Evolutionary conservation across 35 echinoderm and acorn worm genomes (phyloP).

Genomic region (Hemicentrotus pulcherrimus): DNA sequence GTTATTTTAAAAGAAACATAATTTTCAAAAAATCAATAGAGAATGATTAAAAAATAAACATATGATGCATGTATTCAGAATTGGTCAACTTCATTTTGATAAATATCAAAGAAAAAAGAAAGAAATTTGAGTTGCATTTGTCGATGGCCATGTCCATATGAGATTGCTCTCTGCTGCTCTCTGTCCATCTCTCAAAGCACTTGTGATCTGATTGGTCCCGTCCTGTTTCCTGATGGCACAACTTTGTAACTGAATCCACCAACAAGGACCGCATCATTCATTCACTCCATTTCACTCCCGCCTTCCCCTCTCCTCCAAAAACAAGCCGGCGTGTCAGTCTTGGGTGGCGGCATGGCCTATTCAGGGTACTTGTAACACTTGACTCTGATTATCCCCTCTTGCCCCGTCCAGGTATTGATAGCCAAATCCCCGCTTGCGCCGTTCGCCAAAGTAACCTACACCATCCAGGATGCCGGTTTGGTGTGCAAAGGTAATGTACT

Average conservation of each 20-base stretch:
- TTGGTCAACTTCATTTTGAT: too few species aligned
- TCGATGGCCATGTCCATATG: neutral
- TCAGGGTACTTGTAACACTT: conserved; percentile 32
- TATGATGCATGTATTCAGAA: too few species aligned
- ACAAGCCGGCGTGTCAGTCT: neutral
- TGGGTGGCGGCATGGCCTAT: neutral
- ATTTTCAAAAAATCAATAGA: too few species aligned
- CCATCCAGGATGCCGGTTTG: conserved; percentile 76
- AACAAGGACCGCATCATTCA: neutral
- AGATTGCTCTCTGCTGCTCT: neutral
- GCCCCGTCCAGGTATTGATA: conserved; percentile 72
- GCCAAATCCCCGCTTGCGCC: conserved; percentile 91
- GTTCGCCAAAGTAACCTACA: conserved; percentile 66
- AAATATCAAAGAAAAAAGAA: too few species aligned
- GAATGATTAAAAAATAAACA: too few species aligned
- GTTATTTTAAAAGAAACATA: too few species aligned
- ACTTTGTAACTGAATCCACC: neutral
- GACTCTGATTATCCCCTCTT: conserved; percentile 43
- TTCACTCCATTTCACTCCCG: neutral
- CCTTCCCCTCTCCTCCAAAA: neutral
- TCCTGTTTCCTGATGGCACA: neutral
- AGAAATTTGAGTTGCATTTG: too few species aligned
- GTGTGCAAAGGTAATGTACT: conserved; percentile 66
- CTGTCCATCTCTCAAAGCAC: neutral
- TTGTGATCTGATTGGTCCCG: neutral